Evolutionary conservation across 92 coral and sea anemone genomes (phyloP).

Genomic region (Palythoa heliodiscus): DNA sequence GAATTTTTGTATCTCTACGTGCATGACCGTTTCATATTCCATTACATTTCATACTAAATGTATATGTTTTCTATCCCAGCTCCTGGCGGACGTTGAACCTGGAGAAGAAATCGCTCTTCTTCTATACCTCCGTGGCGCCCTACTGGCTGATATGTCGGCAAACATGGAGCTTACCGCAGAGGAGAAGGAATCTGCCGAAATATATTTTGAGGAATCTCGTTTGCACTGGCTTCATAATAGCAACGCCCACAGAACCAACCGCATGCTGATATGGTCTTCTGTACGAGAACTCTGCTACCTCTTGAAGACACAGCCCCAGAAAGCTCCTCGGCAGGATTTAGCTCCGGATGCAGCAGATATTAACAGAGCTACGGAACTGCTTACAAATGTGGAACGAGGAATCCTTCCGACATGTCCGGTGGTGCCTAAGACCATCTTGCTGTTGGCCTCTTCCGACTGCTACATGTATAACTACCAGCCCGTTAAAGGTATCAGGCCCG

Average conservation of each 20-base stretch:
- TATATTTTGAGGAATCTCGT: conserved; percentile 1
- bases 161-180: conserved; percentile 12
- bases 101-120: conserved; percentile 9
- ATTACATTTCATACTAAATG: too few relatives aligned
- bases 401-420: conserved; percentile 22
- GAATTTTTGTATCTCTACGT: too few relatives aligned
- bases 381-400: neutral
- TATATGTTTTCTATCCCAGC: neutral
- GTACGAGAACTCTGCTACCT: conserved; percentile 28
- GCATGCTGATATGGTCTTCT: conserved; percentile 16
- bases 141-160: conserved; percentile 23
- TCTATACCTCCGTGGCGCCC: neutral
- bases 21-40: too few relatives aligned
- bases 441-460: conserved; percentile 20
- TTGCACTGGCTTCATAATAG: neutral
- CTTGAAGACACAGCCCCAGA: conserved; percentile 23
- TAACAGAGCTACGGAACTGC: neutral
- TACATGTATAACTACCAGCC: neutral
- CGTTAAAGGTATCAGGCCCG: neutral
- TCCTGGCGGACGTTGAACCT: neutral
- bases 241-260: conserved; percentile 1
- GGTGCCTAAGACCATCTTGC: neutral
- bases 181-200: conserved; percentile 5
- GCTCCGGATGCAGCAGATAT: neutral
- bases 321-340: conserved; percentile 7